Evolutionary conservation across 2,888 invertebrate genomes (phyloP).

Genomic region (Patella pellucida): DNA sequence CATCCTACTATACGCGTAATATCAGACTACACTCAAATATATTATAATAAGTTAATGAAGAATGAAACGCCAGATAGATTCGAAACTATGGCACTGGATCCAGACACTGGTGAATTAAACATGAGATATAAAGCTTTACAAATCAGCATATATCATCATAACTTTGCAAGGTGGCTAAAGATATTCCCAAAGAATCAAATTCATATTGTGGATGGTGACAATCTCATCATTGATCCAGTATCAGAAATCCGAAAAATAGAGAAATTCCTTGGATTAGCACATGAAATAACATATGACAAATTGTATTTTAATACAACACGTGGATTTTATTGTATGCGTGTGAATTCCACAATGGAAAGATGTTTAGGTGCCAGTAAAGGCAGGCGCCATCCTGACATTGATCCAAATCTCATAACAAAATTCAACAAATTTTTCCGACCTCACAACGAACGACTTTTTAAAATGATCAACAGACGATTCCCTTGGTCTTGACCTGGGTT

Average conservation of each 20-base stretch:
- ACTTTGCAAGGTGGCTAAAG: constrained; percentile 91
- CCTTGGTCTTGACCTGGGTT: constrained; percentile 78
- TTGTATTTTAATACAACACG: constrained; percentile 97
- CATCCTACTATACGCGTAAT: constrained; percentile 96
- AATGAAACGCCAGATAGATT: constrained; percentile 66
- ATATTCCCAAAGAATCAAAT: constrained; percentile 92
- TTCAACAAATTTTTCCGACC: constrained; percentile 61
- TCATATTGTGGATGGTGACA: constrained; percentile 84
- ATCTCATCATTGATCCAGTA: constrained; percentile 64
- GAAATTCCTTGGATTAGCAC: constrained; percentile 63
- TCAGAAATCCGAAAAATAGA: constrained; percentile 64
- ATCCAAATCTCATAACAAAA: constrained; percentile 75
- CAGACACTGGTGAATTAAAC: constrained; percentile 69
- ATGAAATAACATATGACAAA: constrained; percentile 76
- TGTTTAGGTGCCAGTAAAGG: constrained; percentile 91
- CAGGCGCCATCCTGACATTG: constrained; percentile 87
- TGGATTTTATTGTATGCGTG: constrained; percentile 93
- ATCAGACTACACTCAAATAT: constrained; percentile 95
- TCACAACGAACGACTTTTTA: constrained; percentile 73
- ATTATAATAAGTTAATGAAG: constrained; percentile 74
- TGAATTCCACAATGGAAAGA: constrained; percentile 78
- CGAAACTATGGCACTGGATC: constrained; percentile 70
- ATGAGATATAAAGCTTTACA: constrained; percentile 72
- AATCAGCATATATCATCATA: constrained; percentile 74
- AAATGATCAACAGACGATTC: constrained; percentile 91